Evolutionary conservation across 2,888 invertebrate species (phyloP).

Genomic region (Standfussiana lucernea): DNA sequence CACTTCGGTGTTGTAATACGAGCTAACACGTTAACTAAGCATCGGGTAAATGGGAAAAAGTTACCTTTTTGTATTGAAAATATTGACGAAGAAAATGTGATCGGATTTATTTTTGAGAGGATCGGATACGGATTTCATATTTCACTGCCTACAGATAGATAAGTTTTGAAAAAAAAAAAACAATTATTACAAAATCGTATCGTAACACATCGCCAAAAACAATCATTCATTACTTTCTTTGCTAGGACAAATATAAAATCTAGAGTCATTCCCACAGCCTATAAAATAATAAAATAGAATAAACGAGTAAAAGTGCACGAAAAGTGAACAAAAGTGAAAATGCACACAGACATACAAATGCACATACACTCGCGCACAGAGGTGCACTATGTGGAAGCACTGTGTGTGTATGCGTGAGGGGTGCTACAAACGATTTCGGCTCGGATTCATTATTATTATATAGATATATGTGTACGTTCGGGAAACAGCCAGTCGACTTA

Average conservation of each 20-base stretch:
- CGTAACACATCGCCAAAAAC: too few species aligned
- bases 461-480: not conserved
- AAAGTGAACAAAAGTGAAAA: not conserved
- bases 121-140: not conserved
- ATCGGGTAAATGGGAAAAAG: slow-evolving; percentile 1
- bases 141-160: not conserved
- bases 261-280: not conserved
- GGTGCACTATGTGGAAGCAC: not conserved
- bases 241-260: not conserved
- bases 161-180: not conserved
- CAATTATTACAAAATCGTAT: not conserved
- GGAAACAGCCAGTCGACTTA: not conserved
- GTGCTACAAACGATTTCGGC: not conserved
- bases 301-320: slow-evolving; percentile 5
- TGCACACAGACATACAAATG: not conserved
- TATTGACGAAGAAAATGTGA: not conserved
- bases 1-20: not conserved
- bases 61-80: not conserved
- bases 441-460: not conserved
- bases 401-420: not conserved
- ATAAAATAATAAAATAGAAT: slow-evolving; percentile 30
- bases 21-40: not conserved
- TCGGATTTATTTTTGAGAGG: not conserved
- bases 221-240: not conserved
- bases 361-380: not conserved